Percentiles rank a stretch among this genome's conserved stretches.
These are phyloP conservation scores for Aplodontia rufa DNA, from an alignment of 2,113 vertebrate species.

Conservation along the genomic window DNA sequence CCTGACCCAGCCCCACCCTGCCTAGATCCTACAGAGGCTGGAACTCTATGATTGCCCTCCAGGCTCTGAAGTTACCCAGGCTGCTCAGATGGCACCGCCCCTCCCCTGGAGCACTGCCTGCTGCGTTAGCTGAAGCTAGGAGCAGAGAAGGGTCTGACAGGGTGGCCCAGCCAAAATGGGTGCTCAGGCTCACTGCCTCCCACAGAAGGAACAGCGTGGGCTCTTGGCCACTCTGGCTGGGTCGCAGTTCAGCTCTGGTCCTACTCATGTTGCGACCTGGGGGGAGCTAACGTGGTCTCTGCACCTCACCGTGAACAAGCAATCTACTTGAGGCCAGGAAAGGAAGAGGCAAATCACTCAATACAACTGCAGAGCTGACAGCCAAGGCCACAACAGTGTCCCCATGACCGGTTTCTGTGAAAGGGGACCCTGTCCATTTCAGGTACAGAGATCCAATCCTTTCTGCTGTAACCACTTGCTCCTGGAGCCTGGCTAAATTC, in stretches of 20 bases:
- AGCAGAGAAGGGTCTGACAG: neutral
- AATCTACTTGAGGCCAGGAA: neutral
- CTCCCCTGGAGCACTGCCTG: neutral
- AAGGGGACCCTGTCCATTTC: neutral
- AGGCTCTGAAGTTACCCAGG: neutral
- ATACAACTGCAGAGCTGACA: no score
- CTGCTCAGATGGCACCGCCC: neutral
- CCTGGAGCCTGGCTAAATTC: neutral
- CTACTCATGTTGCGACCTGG: neutral
- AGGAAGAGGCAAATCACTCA: neutral
- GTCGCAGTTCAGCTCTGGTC: neutral
- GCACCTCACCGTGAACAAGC: neutral
- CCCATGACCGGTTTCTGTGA: neutral
- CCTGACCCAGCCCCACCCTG: neutral
- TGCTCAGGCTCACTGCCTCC: neutral
- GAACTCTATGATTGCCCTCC: neutral
- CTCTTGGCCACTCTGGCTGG: neutral
- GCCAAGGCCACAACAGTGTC: neutral
- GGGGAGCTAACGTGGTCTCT: neutral
- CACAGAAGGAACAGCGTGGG: accelerated
- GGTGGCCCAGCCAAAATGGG: neutral
- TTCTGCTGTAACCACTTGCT: neutral
- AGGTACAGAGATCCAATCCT: no score
- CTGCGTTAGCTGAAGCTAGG: neutral
- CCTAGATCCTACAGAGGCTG: neutral